phyloP scores from a whole-genome alignment of 2,797 vertebrate genomes.

The Balearica regulorum region DNA sequence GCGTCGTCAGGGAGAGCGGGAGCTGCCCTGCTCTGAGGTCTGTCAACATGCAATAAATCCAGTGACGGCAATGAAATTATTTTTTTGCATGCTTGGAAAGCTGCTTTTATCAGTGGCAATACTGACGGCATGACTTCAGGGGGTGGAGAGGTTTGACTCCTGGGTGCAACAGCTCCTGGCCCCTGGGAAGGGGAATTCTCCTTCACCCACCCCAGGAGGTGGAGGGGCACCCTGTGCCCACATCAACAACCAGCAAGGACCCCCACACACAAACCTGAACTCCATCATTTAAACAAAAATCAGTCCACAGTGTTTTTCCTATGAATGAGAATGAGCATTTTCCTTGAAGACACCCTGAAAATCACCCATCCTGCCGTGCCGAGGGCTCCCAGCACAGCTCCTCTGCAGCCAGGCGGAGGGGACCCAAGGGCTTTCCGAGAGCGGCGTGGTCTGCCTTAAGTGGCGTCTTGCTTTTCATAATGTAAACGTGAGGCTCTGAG shows the following conservation, averaged over 20 bases:
- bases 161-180: neutral
- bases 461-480: conserved; percentile 9
- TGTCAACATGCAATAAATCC: neutral
- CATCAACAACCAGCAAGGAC: neutral
- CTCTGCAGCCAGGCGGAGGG: neutral
- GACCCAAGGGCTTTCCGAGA: neutral
- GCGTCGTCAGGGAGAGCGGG: neutral
- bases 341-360: neutral
- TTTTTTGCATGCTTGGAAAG: neutral
- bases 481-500: neutral
- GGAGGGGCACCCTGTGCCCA: neutral
- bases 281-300: neutral
- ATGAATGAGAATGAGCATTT: neutral
- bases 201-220: neutral
- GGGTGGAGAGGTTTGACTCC: neutral
- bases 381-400: neutral
- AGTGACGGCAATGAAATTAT: neutral
- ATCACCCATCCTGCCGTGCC: neutral
- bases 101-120: neutral
- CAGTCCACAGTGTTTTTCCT: neutral
- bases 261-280: neutral
- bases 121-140: neutral
- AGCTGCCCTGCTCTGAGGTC: neutral
- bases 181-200: neutral
- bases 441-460: neutral